phyloP scores from a whole-genome alignment of 2,797 vertebrate genomes.

The Helostoma temminkii region DNA sequence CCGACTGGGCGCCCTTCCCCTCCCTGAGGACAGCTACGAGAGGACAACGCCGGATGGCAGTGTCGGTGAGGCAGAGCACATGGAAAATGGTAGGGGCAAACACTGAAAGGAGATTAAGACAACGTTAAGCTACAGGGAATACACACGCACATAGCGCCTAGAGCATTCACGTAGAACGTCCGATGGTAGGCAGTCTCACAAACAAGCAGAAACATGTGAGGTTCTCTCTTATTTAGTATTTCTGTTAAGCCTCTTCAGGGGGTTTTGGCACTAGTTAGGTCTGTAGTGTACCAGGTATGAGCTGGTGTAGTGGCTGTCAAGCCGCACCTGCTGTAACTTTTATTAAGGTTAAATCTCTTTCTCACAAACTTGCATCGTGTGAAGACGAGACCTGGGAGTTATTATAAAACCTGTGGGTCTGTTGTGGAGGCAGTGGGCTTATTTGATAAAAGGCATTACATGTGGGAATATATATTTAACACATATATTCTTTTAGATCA shows the following conservation, averaged over 20 bases:
- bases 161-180: conserved; percentile 38
- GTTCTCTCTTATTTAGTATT: conserved; percentile 19
- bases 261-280: not conserved
- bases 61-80: conserved; percentile 99
- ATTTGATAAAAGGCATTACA: conserved; percentile 62
- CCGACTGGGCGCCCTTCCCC: conserved; percentile 98
- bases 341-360: conserved; percentile 35
- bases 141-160: conserved; percentile 64
- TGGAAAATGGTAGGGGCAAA: conserved; percentile 99
- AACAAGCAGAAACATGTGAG: conserved; percentile 37
- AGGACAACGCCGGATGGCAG: conserved; percentile 99
- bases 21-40: conserved; percentile 99
- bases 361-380: conserved; percentile 24
- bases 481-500: conserved; percentile 56
- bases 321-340: conserved; percentile 15
- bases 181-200: conserved; percentile 49
- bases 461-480: conserved; percentile 44
- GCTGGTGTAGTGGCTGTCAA: conserved; percentile 20
- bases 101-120: conserved; percentile 85
- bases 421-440: conserved; percentile 57
- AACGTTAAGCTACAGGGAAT: conserved; percentile 75
- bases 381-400: conserved; percentile 51
- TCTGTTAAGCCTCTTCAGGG: conserved; percentile 4
- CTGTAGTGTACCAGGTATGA: conserved; percentile 12
- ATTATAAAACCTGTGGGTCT: conserved; percentile 32